Conservation (phyloP, 2,113 vertebrate genomes). For the Mobula birostris region DNA sequence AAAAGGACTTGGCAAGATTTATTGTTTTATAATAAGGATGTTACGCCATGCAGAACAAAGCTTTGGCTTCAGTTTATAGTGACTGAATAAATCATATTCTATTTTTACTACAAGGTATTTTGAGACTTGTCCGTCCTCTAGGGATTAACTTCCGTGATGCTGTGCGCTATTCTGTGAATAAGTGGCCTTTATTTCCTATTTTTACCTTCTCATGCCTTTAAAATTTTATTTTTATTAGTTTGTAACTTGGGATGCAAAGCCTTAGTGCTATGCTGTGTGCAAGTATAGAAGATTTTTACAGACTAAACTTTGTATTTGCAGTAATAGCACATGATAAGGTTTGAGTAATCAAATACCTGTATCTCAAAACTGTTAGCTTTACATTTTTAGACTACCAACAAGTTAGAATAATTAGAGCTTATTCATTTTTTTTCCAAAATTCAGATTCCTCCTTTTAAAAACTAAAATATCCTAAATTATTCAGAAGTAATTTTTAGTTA, state of each 20-base stretch:
- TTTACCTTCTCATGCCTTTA: neutral
- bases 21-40: neutral
- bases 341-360: neutral
- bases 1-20: neutral
- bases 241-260: neutral
- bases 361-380: neutral
- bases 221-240: neutral
- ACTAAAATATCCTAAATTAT: neutral
- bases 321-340: neutral
- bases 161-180: neutral
- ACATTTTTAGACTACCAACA: neutral
- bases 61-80: neutral
- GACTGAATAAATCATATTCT: neutral
- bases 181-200: neutral
- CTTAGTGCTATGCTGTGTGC: too few species aligned
- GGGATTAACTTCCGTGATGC: neutral
- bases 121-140: neutral
- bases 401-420: neutral
- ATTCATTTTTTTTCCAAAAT: neutral
- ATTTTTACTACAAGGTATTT: conserved; percentile 2
- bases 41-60: neutral
- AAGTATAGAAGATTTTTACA: too few species aligned
- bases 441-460: neutral
- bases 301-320: too few species aligned
- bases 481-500: neutral